Percentiles rank a stretch among this genome's conserved stretches.
Conservation (phyloP, 2,113 vertebrate genomes). For the Noturus placidus region DNA sequence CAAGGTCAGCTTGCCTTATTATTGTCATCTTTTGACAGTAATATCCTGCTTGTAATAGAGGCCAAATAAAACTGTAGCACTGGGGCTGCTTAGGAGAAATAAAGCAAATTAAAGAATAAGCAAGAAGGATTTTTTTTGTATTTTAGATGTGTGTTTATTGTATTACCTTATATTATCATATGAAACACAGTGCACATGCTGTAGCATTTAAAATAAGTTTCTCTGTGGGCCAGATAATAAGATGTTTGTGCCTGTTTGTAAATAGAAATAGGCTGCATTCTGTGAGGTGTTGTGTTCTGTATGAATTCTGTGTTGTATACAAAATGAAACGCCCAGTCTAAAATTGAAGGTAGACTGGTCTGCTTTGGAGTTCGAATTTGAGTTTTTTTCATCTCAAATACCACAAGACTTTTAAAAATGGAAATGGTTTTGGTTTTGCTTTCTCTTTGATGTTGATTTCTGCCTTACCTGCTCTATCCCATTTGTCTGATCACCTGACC, state of each 20-base stretch:
- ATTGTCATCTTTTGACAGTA: conserved; percentile 69
- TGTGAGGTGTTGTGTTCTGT: background rate
- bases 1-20: conserved; percentile 54
- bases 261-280: background rate
- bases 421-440: too few species aligned
- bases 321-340: background rate
- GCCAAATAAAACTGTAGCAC: conserved; percentile 48
- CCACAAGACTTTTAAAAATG: too few species aligned
- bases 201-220: background rate
- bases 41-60: conserved; percentile 66
- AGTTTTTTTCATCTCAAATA: too few species aligned
- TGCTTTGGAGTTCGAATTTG: too few species aligned
- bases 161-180: background rate
- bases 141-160: background rate
- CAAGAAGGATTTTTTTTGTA: background rate
- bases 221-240: background rate
- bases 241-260: background rate
- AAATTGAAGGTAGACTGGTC: too few species aligned
- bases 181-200: background rate
- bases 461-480: too few species aligned
- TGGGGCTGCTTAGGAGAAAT: too few species aligned
- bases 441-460: too few species aligned
- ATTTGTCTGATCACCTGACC: too few species aligned
- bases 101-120: conserved; percentile 31
- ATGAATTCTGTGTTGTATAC: background rate